Evolutionary conservation across 2,888 invertebrate species (phyloP).

Genomic region (Drosophila austrosaltans): DNA sequence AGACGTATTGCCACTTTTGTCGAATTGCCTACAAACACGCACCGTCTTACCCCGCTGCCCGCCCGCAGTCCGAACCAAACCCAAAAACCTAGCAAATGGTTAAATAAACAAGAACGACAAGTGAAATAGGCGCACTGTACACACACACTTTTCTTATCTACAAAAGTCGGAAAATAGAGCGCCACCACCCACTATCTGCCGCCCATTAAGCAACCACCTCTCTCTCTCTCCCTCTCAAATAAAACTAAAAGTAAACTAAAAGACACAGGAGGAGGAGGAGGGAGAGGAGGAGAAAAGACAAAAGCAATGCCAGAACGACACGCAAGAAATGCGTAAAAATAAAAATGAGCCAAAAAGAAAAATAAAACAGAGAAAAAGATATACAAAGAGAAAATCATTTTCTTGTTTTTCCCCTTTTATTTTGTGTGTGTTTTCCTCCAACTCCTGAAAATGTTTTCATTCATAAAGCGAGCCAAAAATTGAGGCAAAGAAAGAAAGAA

Average conservation of each 20-base stretch:
- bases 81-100: slow-evolving; percentile 43
- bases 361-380: slow-evolving; percentile 28
- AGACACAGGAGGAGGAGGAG: slow-evolving; percentile 24
- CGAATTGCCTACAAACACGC: slow-evolving; percentile 60
- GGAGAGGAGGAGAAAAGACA: slow-evolving; percentile 29
- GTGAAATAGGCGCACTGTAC: slow-evolving; percentile 34
- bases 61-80: background rate
- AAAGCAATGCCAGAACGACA: slow-evolving; percentile 49
- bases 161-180: slow-evolving; percentile 49
- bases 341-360: slow-evolving; percentile 61
- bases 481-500: slow-evolving; percentile 35
- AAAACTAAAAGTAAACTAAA: slow-evolving; percentile 63
- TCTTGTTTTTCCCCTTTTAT: slow-evolving; percentile 36
- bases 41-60: slow-evolving; percentile 20
- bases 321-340: slow-evolving; percentile 78
- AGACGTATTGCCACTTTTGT: slow-evolving; percentile 41
- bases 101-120: slow-evolving; percentile 62
- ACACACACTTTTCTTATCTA: slow-evolving; percentile 50
- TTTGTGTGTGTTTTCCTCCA: background rate
- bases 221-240: slow-evolving; percentile 16
- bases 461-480: slow-evolving; percentile 56
- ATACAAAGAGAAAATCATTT: slow-evolving; percentile 52
- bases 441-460: slow-evolving; percentile 59
- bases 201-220: slow-evolving; percentile 12
- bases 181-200: slow-evolving; percentile 26